phyloP scores from a whole-genome alignment of 1,140 invertebrate genomes.

The Orussus abietinus region DNA sequence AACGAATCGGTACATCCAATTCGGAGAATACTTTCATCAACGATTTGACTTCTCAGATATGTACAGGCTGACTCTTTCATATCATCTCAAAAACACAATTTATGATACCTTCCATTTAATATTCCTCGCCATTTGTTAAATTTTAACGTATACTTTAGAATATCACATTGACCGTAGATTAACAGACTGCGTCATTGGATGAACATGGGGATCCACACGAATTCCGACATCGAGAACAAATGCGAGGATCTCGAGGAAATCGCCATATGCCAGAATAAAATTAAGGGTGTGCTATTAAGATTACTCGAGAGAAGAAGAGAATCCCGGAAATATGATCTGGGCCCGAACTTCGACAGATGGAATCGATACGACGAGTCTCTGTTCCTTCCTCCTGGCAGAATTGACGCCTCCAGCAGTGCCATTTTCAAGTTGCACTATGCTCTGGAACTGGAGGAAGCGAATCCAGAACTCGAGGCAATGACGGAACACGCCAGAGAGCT shows the following conservation, averaged over 20 bases:
- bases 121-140: too few relatives aligned
- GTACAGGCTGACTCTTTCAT: too few relatives aligned
- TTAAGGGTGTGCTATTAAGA: constrained; percentile 24
- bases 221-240: constrained; percentile 7
- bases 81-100: too few relatives aligned
- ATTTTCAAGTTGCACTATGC: constrained; percentile 59
- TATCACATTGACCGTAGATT: too few relatives aligned
- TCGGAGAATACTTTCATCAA: too few relatives aligned
- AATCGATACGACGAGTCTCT: constrained; percentile 30
- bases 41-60: too few relatives aligned
- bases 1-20: too few relatives aligned
- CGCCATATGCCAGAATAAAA: constrained; percentile 29
- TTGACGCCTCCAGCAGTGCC: constrained; percentile 44
- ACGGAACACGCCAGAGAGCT: constrained; percentile 28
- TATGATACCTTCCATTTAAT: too few relatives aligned
- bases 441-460: constrained; percentile 41
- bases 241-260: constrained; percentile 19
- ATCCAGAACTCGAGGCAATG: constrained; percentile 27
- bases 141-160: too few relatives aligned
- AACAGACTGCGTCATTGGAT: constrained; percentile 47
- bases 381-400: constrained; percentile 28
- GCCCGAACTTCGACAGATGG: constrained; percentile 29
- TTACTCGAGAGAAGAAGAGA: constrained; percentile 30
- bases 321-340: constrained; percentile 12
- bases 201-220: constrained; percentile 31